Evolutionary conservation across 2,113 vertebrate genomes (phyloP).

Genomic region (mouse (Mus musculus)): DNA sequence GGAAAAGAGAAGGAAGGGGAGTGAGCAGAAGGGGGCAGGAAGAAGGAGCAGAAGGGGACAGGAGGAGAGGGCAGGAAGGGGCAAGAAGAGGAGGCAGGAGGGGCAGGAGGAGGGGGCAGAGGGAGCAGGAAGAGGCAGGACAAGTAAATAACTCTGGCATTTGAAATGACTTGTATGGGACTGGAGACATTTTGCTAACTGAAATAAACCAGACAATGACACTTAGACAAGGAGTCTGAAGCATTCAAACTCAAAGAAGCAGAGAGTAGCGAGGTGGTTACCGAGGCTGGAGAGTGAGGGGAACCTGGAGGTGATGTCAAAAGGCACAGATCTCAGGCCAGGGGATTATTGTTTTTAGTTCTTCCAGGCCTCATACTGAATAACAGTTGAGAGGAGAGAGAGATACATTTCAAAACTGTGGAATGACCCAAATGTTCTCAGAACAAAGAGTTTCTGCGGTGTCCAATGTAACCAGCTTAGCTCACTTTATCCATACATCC

Average conservation of each 20-base stretch:
- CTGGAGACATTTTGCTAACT: not conserved
- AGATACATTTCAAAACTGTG: not conserved
- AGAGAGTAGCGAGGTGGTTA: too few species aligned
- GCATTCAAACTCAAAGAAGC: not conserved
- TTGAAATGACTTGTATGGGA: not conserved
- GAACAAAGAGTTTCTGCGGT: not conserved
- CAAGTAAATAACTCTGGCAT: not conserved
- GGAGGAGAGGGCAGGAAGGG: not conserved
- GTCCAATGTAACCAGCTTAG: not conserved
- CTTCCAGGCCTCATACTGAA: not conserved
- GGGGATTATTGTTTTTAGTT: not conserved
- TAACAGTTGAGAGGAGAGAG: not conserved
- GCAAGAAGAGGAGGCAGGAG: fast-evolving
- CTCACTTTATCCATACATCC: not conserved
- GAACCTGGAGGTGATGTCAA: not conserved
- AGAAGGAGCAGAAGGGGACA: not conserved
- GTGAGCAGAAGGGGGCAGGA: not conserved
- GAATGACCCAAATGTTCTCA: not conserved
- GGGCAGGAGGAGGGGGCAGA: not conserved
- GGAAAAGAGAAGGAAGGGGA: not conserved
- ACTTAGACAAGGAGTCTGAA: not conserved
- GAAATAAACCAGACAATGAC: not conserved
- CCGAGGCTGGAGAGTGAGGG: not conserved
- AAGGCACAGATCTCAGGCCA: too few species aligned
- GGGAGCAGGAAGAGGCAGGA: not conserved